These are phyloP conservation scores for Panagrolaimus sp. DNA, from an alignment of 1,140 invertebrate species.

Conservation along the genomic window DNA sequence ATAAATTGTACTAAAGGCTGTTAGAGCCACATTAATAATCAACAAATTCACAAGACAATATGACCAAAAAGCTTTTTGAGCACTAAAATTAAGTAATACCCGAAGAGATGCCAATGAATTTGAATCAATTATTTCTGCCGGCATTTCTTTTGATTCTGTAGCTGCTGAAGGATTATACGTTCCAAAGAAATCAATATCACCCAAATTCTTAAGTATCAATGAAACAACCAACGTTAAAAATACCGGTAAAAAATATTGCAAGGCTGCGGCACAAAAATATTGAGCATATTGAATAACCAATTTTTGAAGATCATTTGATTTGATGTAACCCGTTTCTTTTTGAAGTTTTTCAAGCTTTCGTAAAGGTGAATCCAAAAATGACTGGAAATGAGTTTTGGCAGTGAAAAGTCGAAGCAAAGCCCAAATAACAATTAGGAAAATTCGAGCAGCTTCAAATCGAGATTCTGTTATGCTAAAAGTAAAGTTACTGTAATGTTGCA, in stretches of 20 bases:
- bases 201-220: not conserved
- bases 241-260: constrained; percentile 11
- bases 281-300: constrained; percentile 14
- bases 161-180: not conserved
- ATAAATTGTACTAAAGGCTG: not conserved
- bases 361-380: not conserved
- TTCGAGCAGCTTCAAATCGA: not conserved
- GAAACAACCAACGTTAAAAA: not conserved
- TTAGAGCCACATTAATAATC: not conserved
- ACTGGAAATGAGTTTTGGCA: constrained; percentile 16
- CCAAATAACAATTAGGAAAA: constrained; percentile 2
- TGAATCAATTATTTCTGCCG: not conserved
- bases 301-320: not conserved
- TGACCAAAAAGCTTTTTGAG: constrained; percentile 13
- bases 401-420: constrained; percentile 12
- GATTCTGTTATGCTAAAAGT: not conserved
- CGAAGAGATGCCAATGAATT: constrained; percentile 1
- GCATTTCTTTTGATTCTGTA: not conserved
- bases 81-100: not conserved
- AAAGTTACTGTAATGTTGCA: not conserved
- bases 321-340: constrained; percentile 16
- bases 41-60: constrained; percentile 10
- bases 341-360: constrained; percentile 2
- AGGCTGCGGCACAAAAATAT: constrained; percentile 17
- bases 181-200: constrained; percentile 1